Conservation (phyloP, 1,140 invertebrate species). For the Protaetia brevitarsis region DNA sequence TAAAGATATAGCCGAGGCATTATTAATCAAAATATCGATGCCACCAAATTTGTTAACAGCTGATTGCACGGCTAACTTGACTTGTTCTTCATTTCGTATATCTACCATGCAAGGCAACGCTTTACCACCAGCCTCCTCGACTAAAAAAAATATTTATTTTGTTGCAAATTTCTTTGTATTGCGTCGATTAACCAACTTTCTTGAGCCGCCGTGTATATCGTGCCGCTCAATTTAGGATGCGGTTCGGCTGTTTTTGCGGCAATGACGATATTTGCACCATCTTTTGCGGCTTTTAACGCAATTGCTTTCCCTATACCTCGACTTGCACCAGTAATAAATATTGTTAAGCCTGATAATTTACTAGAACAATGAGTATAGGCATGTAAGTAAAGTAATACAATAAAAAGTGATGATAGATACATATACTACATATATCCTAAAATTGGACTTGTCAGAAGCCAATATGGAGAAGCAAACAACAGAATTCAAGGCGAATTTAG, state of each 20-base stretch:
- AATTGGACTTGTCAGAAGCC: too few relatives aligned
- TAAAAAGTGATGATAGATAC: too few relatives aligned
- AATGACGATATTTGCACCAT: constrained; percentile 94
- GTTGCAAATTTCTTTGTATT: constrained; percentile 50
- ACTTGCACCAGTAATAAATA: constrained; percentile 96
- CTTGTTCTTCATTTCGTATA: constrained; percentile 82
- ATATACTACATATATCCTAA: too few relatives aligned
- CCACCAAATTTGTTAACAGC: constrained; percentile 92
- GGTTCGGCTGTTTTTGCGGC: constrained; percentile 95
- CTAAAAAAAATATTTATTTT: constrained; percentile 53
- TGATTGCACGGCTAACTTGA: constrained; percentile 79
- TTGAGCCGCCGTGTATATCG: constrained; percentile 94
- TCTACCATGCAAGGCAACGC: constrained; percentile 92
- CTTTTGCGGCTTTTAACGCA: constrained; percentile 86
- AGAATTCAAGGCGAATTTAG: too few relatives aligned
- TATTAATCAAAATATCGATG: constrained; percentile 94
- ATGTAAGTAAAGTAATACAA: too few relatives aligned
- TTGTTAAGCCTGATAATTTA: constrained; percentile 85
- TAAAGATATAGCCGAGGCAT: constrained; percentile 94
- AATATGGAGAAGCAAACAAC: too few relatives aligned
- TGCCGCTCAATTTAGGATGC: constrained; percentile 97
- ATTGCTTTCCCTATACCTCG: constrained; percentile 97
- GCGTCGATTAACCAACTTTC: constrained; percentile 73
- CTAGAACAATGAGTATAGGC: too few relatives aligned
- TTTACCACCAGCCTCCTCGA: constrained; percentile 87